Evolutionary conservation across 2,888 invertebrate species (phyloP), one percentile per base, ranked within the genome.

Genomic region (Congeria kusceri): DNA sequence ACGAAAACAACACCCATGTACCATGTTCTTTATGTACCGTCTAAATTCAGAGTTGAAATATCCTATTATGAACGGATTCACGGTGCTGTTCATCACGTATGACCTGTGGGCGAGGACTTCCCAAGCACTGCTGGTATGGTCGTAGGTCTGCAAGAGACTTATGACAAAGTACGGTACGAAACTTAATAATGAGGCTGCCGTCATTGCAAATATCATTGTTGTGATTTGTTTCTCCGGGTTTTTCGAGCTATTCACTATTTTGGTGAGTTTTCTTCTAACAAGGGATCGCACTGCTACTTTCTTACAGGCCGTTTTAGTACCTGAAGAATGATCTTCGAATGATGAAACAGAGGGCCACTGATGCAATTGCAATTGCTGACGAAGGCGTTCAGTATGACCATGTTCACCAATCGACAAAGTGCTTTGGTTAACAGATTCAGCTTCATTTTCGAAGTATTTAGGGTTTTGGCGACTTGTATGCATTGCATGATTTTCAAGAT

Each of bases 131-230:
- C 53, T 53, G 1, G 20, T 25, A 20, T 53, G 5, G 9, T 53
- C 53, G 25, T 53, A 53, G 3, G 20, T 25, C 3, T 23, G 53
- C 20, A 25, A 53, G 9, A 53, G 53, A 20, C 53, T 53, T 1
- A 53, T 25, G 2, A 53, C 53, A 53, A 53, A 53, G 53, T 53
- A 53, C 23, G 53, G 53, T 25, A 53, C 53, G 18, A 53, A 53
- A 18, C 53, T 23, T 9, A 53, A 25, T 20, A 53, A n/a, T 9
- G 53, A 53, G 18, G 23, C 25, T 9, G 23, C 53, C 7, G 9
- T 53, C 53, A 53, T 53, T 20, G n/a, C 53, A 53, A 53, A 53
- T 25, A 53, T 20, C 53, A 53, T 53, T 25, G 11, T 53, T 18
- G 53, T 53, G 25, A 53, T 53, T 9, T 20, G 20, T 53, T 3